Evolutionary conservation across 2,797 vertebrate genomes (phyloP).

Genomic region (Hylomyscus alleni): DNA sequence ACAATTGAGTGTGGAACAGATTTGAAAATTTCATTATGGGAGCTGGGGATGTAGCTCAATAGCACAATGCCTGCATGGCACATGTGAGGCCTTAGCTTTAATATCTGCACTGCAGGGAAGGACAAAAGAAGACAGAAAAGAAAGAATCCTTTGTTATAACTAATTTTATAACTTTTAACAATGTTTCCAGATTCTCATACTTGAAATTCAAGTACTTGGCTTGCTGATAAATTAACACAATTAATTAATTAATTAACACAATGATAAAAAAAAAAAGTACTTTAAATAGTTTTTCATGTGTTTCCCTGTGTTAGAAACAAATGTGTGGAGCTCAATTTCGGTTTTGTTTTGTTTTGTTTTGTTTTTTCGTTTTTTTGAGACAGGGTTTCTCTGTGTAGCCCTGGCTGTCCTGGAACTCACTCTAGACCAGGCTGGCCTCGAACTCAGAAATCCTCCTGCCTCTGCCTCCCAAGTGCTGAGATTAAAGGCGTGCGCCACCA

Average conservation of each 20-base stretch:
- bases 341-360: too few relatives aligned
- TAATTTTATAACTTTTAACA: not conserved
- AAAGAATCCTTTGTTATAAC: not conserved
- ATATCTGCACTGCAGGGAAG: not conserved
- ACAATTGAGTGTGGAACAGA: conserved; percentile 31
- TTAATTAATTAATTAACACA: conserved; percentile 42
- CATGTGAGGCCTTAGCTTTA: not conserved
- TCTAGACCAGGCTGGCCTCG: too few relatives aligned
- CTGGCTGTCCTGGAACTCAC: too few relatives aligned
- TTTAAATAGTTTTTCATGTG: not conserved
- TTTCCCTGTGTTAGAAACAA: conserved; percentile 27
- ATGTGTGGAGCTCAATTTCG: not conserved
- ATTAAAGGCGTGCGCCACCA: too few relatives aligned
- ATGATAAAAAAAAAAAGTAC: not conserved
- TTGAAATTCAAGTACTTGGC: conserved; percentile 42
- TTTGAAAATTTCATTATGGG: conserved; percentile 19
- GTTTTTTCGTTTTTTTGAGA: too few relatives aligned
- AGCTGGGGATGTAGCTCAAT: not conserved
- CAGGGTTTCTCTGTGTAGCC: too few relatives aligned
- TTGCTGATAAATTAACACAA: conserved; percentile 48
- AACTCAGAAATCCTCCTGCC: too few relatives aligned
- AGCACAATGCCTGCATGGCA: too few relatives aligned
- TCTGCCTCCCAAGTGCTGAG: too few relatives aligned
- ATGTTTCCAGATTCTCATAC: conserved; percentile 59
- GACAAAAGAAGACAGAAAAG: not conserved